Conservation (phyloP, 2,797 vertebrate genomes). For the Numenius phaeopus region DNA sequence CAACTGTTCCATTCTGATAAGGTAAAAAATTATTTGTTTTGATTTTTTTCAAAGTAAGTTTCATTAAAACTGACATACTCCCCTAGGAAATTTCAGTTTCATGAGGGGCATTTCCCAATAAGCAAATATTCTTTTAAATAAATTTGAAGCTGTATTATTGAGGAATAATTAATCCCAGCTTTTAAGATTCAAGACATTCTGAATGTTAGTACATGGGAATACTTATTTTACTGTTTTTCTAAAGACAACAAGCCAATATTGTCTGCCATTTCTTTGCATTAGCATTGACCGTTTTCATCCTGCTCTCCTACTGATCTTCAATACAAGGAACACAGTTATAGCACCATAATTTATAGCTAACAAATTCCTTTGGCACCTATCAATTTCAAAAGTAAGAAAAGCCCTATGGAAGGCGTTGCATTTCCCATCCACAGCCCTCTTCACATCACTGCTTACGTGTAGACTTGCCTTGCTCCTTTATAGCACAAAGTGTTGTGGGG, state of each 20-base stretch:
- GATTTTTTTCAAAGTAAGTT: not conserved
- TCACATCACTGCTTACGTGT: not conserved
- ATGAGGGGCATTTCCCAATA: not conserved
- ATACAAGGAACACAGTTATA: not conserved
- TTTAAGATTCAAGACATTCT: not conserved
- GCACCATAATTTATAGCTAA: not conserved
- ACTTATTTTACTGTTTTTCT: not conserved
- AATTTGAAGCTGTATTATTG: not conserved
- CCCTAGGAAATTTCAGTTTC: not conserved
- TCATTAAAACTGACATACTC: not conserved
- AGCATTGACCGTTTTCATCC: not conserved
- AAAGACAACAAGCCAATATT: not conserved
- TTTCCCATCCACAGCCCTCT: not conserved
- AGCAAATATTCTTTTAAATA: not conserved
- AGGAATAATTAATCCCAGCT: not conserved
- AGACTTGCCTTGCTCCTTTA: not conserved
- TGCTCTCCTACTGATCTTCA: not conserved
- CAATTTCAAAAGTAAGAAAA: not conserved
- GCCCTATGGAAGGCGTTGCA: not conserved
- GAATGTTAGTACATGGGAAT: not conserved
- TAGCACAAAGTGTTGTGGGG: not conserved
- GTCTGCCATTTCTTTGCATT: not conserved
- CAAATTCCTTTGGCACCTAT: not conserved
- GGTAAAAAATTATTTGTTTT: not conserved
- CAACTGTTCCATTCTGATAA: not conserved